Conservation (phyloP, 1,140 invertebrate species). For the Leptinotarsa lineolata region DNA sequence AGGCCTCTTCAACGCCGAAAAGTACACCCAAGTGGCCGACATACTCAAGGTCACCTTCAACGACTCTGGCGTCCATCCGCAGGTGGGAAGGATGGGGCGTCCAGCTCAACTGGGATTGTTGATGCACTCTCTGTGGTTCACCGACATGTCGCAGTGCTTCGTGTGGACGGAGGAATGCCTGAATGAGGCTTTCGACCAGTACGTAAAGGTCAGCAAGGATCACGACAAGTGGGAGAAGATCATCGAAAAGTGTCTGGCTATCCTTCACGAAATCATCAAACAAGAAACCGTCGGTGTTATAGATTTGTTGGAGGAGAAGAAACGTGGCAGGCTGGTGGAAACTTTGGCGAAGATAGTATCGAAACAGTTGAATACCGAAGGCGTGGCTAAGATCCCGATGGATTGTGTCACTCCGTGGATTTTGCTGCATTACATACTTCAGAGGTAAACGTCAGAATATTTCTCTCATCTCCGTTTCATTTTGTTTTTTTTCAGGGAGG, state of each 20-base stretch:
- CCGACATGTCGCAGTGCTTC: slow-evolving; percentile 68
- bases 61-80: slow-evolving; percentile 53
- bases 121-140: slow-evolving; percentile 72
- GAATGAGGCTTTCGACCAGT: slow-evolving; percentile 59
- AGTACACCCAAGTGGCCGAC: slow-evolving; percentile 66
- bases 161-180: slow-evolving; percentile 76
- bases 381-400: slow-evolving; percentile 69
- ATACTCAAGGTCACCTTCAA: slow-evolving; percentile 65
- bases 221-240: slow-evolving; percentile 64
- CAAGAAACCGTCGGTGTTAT: slow-evolving; percentile 63
- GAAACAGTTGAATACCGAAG: slow-evolving; percentile 72
- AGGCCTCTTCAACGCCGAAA: slow-evolving; percentile 64
- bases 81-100: slow-evolving; percentile 56
- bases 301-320: slow-evolving; percentile 60
- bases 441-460: slow-evolving; percentile 58
- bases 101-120: slow-evolving; percentile 65
- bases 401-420: slow-evolving; percentile 80
- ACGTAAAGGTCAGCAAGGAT: slow-evolving; percentile 54
- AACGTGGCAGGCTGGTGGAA: slow-evolving; percentile 69
- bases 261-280: slow-evolving; percentile 69
- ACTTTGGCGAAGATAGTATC: slow-evolving; percentile 75
- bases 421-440: slow-evolving; percentile 76
- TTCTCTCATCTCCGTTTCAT: neutral
- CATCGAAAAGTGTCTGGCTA: slow-evolving; percentile 69
- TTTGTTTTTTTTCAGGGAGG: slow-evolving; percentile 50